phyloP scores from a whole-genome alignment of 2,888 invertebrate species.

The Meliscaeva auricollis region DNA sequence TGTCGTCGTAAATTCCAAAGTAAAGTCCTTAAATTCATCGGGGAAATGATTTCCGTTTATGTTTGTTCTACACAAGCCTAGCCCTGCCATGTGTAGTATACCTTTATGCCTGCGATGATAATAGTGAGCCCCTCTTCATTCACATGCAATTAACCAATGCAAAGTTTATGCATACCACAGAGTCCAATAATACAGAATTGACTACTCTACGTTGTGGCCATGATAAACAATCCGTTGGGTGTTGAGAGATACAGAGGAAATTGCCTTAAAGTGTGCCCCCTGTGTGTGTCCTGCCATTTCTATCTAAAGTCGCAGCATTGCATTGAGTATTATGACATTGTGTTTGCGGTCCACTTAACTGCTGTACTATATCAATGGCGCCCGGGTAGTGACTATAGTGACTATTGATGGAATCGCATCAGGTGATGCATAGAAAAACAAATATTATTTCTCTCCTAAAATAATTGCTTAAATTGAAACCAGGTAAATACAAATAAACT shows the following conservation, averaged over 20 bases:
- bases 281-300: neutral
- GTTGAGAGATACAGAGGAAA: constrained; percentile 11
- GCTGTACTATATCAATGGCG: neutral
- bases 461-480: constrained; percentile 59
- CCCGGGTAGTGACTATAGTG: neutral
- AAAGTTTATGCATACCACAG: constrained; percentile 13
- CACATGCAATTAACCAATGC: constrained; percentile 40
- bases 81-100: too few species aligned
- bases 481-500: constrained; percentile 60
- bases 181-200: neutral
- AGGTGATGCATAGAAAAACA: constrained; percentile 53
- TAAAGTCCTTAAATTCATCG: constrained; percentile 33
- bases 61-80: neutral
- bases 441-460: constrained; percentile 68
- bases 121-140: constrained; percentile 4
- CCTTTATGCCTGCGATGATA: neutral
- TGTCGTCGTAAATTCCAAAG: neutral
- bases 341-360: constrained; percentile 50
- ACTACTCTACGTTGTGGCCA: neutral
- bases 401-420: constrained; percentile 43
- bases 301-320: neutral
- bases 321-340: constrained; percentile 34
- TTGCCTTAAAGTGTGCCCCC: constrained; percentile 26
- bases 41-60: constrained; percentile 40
- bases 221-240: constrained; percentile 40